Base-by-base conservation (phyloP, 2,113 vertebrate species). In the Aramus guarauna region DNA sequence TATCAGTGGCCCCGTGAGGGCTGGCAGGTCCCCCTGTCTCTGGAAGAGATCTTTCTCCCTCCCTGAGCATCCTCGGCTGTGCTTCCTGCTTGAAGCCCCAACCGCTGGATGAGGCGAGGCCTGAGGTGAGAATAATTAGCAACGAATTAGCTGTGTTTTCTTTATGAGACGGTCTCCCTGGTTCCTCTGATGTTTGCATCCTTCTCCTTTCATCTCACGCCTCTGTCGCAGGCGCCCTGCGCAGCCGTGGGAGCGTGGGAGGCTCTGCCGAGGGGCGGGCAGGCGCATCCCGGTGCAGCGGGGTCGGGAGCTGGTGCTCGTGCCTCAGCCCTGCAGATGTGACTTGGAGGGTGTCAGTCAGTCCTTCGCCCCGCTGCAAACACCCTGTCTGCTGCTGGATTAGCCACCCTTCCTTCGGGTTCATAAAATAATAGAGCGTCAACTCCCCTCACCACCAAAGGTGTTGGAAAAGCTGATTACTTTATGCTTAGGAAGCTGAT, bases 41-140 rank as follows among this genome's bases (percentile, higher is more conserved):
- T 39, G 66, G 82, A 88, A 90, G 78, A n/a, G 15, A 29, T 29
- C 18, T 79, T 85, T 30, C 3, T 89, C n/a, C 32, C 36, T 78
- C 73, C 34, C 19, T 0, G 4, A 47, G 34, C 60, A 17, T 75
- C 64, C 56, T 52, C 2, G 0, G 52, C 73, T 72, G 15, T 2
- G 39, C 43, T 91, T 91, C 56, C 83, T 87, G 36, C 47, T 47
- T 15, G 48, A 82, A 91, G 77, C 84, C 37, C 30, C 11, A 17
- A 8, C n/a, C 75, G 69, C 41, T 94, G 87, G 64, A 43, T 58
- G 48, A 92, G 87, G 81, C 39, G 0, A 94, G 52, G 91, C 96
- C 77, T 56, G 73, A 39, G 58, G 95, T 77, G 71, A 85, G 90
- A 95, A 94, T 97, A 96, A 95, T 95, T 88, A 94, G 82, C 59